A percentile compares a stretch with the other conserved stretches of the same genome.
These are phyloP conservation scores for Andrena flavipes DNA, from an alignment of 2,888 invertebrate genomes.

Conservation along the genomic window DNA sequence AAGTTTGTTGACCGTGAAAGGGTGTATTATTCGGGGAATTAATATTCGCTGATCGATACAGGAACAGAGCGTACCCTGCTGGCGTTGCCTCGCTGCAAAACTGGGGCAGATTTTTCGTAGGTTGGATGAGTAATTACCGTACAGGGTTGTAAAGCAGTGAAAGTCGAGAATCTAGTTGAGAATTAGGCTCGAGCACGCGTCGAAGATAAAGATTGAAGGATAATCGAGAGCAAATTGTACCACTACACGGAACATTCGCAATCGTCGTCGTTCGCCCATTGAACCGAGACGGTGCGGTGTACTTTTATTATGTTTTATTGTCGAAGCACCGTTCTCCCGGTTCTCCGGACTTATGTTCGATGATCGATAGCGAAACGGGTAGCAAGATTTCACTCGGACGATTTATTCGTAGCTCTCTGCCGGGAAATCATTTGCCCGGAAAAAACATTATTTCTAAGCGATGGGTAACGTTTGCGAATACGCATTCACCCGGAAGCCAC, in stretches of 20 bases:
- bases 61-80: not conserved
- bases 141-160: too few species aligned
- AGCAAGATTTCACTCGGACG: constrained; percentile 25
- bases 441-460: constrained; percentile 22
- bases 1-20: not conserved
- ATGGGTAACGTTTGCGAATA: not conserved
- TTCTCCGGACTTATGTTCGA: constrained; percentile 18
- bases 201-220: constrained; percentile 25
- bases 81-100: not conserved
- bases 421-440: constrained; percentile 6
- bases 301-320: constrained; percentile 39
- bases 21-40: not conserved
- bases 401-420: constrained; percentile 36
- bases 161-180: not conserved
- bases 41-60: not conserved
- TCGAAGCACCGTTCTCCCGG: constrained; percentile 24
- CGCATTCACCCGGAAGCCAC: not conserved
- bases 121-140: too few species aligned
- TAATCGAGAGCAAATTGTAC: constrained; percentile 25
- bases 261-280: constrained; percentile 13
- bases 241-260: not conserved
- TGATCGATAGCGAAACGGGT: constrained; percentile 52
- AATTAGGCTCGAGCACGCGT: not conserved
- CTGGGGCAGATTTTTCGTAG: not conserved
- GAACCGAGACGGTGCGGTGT: constrained; percentile 39